phyloP scores from a whole-genome alignment of 1,140 invertebrate species.

The Anastrepha ludens region DNA sequence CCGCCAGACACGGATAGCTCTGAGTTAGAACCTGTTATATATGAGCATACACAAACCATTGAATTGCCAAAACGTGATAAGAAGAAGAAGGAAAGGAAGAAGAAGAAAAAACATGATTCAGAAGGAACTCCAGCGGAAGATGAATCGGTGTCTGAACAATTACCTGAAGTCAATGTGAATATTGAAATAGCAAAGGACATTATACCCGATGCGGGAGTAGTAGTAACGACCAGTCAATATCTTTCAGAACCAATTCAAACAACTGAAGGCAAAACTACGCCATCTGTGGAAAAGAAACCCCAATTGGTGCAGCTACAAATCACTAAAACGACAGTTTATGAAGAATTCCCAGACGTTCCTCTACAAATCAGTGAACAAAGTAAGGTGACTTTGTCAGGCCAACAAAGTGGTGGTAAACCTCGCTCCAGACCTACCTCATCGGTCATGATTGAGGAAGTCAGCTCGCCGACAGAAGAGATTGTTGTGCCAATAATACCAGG shows the following conservation, averaged over 20 bases:
- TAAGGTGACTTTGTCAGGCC: slow-evolving; percentile 66
- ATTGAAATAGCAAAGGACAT: slow-evolving; percentile 67
- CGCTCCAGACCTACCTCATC: slow-evolving; percentile 66
- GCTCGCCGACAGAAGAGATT: slow-evolving; percentile 72
- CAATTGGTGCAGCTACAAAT: slow-evolving; percentile 69
- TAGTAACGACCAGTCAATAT: slow-evolving; percentile 65
- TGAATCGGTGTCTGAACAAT: background rate
- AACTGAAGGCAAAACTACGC: slow-evolving; percentile 58
- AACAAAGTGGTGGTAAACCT: slow-evolving; percentile 64
- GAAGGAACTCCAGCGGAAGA: slow-evolving; percentile 54
- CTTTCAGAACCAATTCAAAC: slow-evolving; percentile 53
- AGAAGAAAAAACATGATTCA: slow-evolving; percentile 30
- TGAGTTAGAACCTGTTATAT: slow-evolving; percentile 64
- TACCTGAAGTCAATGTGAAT: slow-evolving; percentile 66
- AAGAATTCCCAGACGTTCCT: slow-evolving; percentile 68
- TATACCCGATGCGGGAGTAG: slow-evolving; percentile 63
- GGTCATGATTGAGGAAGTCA: slow-evolving; percentile 76
- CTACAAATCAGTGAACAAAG: slow-evolving; percentile 68
- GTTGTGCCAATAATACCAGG: slow-evolving; percentile 74
- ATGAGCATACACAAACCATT: slow-evolving; percentile 70
- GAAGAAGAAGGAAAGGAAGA: slow-evolving; percentile 60
- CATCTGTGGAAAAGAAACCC: slow-evolving; percentile 55
- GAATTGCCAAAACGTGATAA: slow-evolving; percentile 67
- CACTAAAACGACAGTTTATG: slow-evolving; percentile 69
- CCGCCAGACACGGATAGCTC: slow-evolving; percentile 74